Evolutionary conservation across 2,888 invertebrate species (phyloP).

Genomic region (Adelognathus sp.): DNA sequence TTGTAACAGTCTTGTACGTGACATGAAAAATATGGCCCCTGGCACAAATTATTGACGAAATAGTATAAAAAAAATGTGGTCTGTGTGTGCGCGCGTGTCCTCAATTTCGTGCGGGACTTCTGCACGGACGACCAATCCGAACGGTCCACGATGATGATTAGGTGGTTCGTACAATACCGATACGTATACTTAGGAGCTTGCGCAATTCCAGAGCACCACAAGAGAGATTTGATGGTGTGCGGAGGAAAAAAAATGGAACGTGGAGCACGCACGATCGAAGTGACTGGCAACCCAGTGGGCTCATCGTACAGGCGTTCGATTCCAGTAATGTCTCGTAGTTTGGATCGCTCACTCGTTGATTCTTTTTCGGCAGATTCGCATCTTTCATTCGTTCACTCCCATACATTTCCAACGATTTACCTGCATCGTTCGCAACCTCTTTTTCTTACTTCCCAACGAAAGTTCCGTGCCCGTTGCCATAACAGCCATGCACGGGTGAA

Average conservation of each 20-base stretch:
- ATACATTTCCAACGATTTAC: conserved; percentile 7
- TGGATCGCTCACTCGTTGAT: conserved; percentile 22
- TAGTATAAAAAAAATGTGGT: not conserved
- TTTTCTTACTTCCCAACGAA: conserved; percentile 41
- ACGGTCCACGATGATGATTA: conserved; percentile 21
- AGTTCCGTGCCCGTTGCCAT: conserved; percentile 23
- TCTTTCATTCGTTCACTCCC: not conserved
- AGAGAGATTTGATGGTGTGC: not conserved
- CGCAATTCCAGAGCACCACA: conserved; percentile 34
- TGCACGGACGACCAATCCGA: conserved; percentile 2
- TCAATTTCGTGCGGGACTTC: conserved; percentile 10
- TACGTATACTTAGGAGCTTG: conserved; percentile 52
- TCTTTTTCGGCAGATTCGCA: not conserved
- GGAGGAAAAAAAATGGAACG: not conserved
- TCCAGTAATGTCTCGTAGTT: not conserved
- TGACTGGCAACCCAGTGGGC: conserved; percentile 2
- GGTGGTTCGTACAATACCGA: conserved; percentile 63
- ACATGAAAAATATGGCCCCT: conserved; percentile 19
- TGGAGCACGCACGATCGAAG: conserved; percentile 22
- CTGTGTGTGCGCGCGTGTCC: conserved; percentile 4
- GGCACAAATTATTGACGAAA: conserved; percentile 18
- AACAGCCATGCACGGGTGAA: not conserved
- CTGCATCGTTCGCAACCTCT: conserved; percentile 29
- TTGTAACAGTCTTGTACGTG: not conserved
- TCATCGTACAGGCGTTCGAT: not conserved